Percentiles rank a stretch among this genome's conserved stretches.
Conservation (phyloP, 2,797 vertebrate genomes). For the Argentina silus region DNA sequence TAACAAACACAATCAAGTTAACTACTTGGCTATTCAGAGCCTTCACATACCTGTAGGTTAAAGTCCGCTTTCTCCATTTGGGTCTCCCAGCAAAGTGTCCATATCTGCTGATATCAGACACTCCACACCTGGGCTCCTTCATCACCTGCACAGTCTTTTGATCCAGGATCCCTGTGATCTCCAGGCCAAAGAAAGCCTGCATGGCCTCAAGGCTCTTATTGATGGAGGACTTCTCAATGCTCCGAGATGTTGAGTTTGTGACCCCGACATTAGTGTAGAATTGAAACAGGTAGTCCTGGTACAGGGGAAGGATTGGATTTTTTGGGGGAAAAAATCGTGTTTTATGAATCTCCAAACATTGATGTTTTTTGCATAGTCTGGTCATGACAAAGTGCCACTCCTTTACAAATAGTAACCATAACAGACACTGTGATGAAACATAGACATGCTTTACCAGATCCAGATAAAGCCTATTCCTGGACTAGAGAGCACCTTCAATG, state of each 20-base stretch:
- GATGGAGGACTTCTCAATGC: conserved; percentile 29
- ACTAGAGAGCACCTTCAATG: too few species aligned
- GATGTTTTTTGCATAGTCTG: too few species aligned
- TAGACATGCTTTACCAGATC: too few species aligned
- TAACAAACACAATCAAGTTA: not conserved
- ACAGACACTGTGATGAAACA: not conserved
- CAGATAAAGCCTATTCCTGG: too few species aligned
- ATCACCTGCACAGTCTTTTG: conserved; percentile 64
- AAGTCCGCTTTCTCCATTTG: conserved; percentile 71
- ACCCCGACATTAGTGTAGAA: conserved; percentile 69
- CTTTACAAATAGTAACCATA: too few species aligned
- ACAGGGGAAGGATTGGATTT: not conserved
- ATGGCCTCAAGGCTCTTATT: conserved; percentile 75
- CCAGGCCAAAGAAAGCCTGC: conserved; percentile 83
- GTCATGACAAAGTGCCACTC: too few species aligned
- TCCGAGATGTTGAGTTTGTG: conserved; percentile 26
- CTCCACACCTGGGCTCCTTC: conserved; percentile 79
- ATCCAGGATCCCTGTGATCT: conserved; percentile 77
- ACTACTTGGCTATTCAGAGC: not conserved
- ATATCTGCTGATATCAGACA: conserved; percentile 74
- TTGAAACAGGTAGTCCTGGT: conserved; percentile 75
- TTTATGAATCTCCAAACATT: too few species aligned
- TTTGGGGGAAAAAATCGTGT: not conserved
- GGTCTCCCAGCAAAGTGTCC: conserved; percentile 44
- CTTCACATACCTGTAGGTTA: conserved; percentile 81